Conservation (phyloP, 2,797 vertebrate species). For the Diceros bicornis region DNA sequence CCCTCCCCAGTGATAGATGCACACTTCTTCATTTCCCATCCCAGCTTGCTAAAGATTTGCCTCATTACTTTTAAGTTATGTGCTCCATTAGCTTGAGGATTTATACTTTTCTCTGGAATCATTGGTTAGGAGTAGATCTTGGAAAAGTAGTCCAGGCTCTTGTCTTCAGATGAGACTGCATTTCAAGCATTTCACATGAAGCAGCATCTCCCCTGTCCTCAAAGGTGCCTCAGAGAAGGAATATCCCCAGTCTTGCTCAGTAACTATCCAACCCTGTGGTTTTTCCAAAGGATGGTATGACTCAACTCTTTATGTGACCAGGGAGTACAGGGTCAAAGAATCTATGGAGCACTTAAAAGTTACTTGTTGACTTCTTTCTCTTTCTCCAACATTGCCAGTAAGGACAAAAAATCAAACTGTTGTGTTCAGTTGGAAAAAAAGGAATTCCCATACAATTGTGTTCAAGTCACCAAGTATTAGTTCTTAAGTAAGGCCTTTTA, state of each 20-base stretch:
- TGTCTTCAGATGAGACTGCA: background rate
- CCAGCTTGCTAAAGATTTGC: background rate
- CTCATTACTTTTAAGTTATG: background rate
- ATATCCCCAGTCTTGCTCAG: background rate
- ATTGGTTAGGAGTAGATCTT: background rate
- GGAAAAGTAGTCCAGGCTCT: background rate
- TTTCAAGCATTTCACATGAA: background rate
- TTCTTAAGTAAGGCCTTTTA: background rate
- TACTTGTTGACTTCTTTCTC: slow-evolving; percentile 34
- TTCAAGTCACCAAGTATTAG: background rate
- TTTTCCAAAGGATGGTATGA: background rate
- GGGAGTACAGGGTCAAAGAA: background rate
- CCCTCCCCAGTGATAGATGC: background rate
- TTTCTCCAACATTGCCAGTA: slow-evolving; percentile 1
- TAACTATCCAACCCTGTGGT: background rate
- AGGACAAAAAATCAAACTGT: background rate
- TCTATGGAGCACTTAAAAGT: background rate
- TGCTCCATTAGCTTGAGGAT: background rate
- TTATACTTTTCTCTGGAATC: background rate
- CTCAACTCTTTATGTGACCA: background rate
- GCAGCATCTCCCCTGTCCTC: background rate
- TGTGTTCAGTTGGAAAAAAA: slow-evolving; percentile 5
- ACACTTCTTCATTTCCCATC: background rate
- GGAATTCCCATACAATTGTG: background rate
- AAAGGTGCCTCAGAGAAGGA: background rate